Evolutionary conservation across 2,113 vertebrate species (phyloP).

Genomic region (human (Homo sapiens)): GRCh38 chr2:211472501-211473000

Average conservation of each 20-base stretch:
- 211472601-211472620: background rate
- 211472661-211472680: background rate
- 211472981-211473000: background rate
- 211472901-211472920: too few species aligned
- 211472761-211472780: background rate
- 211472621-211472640: background rate
- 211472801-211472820: background rate
- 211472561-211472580: background rate
- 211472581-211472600: background rate
- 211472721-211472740: background rate
- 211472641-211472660: background rate
- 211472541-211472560: background rate
- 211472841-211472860: background rate
- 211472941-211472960: background rate
- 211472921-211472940: background rate
- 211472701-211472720: background rate
- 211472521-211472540: constrained; percentile 11
- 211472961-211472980: background rate
- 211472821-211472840: background rate
- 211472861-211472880: background rate
- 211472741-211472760: background rate
- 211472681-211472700: background rate
- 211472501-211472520: background rate
- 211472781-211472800: background rate
- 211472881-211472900: too few species aligned